These are phyloP conservation scores for Lagodon rhomboides DNA, from an alignment of 2,797 vertebrate genomes.

Conservation along the genomic window DNA sequence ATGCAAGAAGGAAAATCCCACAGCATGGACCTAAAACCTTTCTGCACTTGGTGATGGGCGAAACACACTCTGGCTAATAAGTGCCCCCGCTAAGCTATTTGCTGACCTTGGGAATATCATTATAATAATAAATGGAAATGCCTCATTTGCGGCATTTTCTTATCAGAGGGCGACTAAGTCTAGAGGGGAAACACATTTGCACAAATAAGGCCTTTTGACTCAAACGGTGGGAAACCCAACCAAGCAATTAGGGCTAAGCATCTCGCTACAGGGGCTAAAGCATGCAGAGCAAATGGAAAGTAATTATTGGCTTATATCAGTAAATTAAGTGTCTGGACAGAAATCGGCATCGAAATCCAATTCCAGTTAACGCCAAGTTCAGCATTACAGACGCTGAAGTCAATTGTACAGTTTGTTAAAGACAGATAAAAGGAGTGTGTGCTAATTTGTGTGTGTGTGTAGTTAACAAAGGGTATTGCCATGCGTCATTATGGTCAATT, in stretches of 20 bases:
- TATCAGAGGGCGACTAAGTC: constrained; percentile 13
- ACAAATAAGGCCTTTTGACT: constrained; percentile 42
- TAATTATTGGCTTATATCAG: constrained; percentile 39
- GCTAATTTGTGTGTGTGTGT: neutral
- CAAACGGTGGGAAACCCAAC: constrained; percentile 48
- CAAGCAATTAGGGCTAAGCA: constrained; percentile 44
- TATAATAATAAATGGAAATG: constrained; percentile 38
- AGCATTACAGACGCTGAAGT: constrained; percentile 27
- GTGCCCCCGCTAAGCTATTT: neutral
- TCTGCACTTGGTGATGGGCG: neutral
- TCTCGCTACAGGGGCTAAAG: constrained; percentile 26
- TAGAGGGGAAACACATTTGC: constrained; percentile 26
- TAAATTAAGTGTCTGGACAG: constrained; percentile 27
- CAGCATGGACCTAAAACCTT: neutral
- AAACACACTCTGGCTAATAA: neutral
- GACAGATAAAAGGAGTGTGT: neutral
- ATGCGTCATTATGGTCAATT: neutral
- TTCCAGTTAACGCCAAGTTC: constrained; percentile 23
- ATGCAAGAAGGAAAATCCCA: neutral
- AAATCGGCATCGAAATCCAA: constrained; percentile 23
- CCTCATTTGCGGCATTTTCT: constrained; percentile 32
- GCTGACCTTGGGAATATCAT: constrained; percentile 30
- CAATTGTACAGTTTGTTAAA: constrained; percentile 26
- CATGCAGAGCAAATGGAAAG: constrained; percentile 20
- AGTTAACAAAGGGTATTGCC: neutral